Conservation (phyloP, 1,140 invertebrate genomes). For the Bemisia tabaci region DNA sequence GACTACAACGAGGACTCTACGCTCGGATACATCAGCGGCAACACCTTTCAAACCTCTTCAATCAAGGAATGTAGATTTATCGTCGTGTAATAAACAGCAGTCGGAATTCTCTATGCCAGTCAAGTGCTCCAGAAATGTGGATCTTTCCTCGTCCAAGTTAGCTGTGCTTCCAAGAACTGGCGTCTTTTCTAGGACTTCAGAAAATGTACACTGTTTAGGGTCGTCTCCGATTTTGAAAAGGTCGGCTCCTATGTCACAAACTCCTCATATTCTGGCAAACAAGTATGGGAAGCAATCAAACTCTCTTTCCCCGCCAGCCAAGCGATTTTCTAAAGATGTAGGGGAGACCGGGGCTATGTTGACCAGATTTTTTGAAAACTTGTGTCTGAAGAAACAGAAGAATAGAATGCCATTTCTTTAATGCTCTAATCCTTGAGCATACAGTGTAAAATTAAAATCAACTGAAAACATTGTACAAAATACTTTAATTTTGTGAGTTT, state of each 20-base stretch:
- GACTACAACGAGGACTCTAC: constrained; percentile 3
- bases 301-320: background rate
- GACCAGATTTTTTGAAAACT: no score
- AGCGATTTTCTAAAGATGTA: background rate
- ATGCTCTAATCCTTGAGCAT: no score
- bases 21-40: constrained; percentile 4
- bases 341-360: no score
- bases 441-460: no score
- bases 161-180: background rate
- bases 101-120: background rate
- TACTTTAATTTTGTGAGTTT: no score
- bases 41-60: constrained; percentile 5
- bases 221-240: background rate
- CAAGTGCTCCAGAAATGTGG: background rate
- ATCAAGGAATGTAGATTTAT: constrained; percentile 8
- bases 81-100: background rate
- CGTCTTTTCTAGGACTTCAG: background rate
- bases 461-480: no score
- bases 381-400: no score
- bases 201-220: background rate
- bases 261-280: background rate
- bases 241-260: background rate
- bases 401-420: no score
- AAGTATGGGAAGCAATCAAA: background rate
- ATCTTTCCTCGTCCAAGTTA: background rate